phyloP scores from a whole-genome alignment of 2,797 vertebrate genomes.

The Melanotaenia boesemani region DNA sequence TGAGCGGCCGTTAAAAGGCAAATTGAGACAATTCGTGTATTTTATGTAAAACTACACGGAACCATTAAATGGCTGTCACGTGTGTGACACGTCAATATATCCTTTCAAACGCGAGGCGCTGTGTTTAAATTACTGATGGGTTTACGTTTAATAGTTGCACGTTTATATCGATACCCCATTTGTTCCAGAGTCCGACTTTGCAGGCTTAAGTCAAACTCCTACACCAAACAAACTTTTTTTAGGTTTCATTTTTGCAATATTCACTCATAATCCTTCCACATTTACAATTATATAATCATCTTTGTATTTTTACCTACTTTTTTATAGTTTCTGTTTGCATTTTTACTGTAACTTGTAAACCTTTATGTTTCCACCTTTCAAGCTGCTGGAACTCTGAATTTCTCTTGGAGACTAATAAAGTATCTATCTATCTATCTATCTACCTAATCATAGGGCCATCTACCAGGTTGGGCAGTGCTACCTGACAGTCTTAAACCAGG shows the following conservation, averaged over 20 bases:
- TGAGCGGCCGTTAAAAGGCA: background rate
- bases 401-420: no score
- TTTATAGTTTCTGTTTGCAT: no score
- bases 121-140: background rate
- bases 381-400: no score
- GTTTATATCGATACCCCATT: background rate
- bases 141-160: background rate
- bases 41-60: background rate
- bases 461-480: accelerated
- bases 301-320: no score
- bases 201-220: constrained; percentile 9
- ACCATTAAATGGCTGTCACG: background rate
- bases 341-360: no score
- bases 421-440: no score
- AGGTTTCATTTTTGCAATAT: background rate
- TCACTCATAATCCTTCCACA: accelerated
- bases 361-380: no score
- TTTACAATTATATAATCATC: accelerated
- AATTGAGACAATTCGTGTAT: background rate
- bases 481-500: constrained; percentile 17
- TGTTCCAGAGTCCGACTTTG: accelerated
- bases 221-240: accelerated
- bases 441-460: no score
- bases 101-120: background rate
- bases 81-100: no score